Conservation (phyloP, 2,113 vertebrate genomes). For the Okapia johnstoni region DNA sequence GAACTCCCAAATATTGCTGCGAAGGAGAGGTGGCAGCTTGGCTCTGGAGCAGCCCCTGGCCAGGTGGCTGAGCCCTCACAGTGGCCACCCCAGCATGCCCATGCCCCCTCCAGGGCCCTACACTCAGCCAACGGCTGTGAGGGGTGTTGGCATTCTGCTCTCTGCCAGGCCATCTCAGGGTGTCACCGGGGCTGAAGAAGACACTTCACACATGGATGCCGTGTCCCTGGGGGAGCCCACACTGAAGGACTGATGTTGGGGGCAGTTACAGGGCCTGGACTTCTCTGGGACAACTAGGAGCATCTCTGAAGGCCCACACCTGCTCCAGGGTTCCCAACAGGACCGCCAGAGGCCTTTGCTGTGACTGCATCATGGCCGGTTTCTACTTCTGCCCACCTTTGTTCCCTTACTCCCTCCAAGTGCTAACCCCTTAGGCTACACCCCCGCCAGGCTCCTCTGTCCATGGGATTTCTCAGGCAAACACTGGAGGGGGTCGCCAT, state of each 20-base stretch:
- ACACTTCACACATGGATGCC: fast-evolving
- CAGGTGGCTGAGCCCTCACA: fast-evolving
- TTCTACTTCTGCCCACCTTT: neutral
- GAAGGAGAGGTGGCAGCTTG: neutral
- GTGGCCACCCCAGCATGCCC: fast-evolving
- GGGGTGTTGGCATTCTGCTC: neutral
- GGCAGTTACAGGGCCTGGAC: neutral
- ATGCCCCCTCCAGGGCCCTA: fast-evolving
- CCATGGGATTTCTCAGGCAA: neutral
- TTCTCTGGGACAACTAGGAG: neutral
- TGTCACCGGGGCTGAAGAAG: neutral
- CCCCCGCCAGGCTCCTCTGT: neutral
- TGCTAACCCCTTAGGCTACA: neutral
- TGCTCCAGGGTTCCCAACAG: neutral
- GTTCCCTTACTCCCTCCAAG: neutral
- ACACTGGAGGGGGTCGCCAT: neutral
- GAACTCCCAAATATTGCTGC: neutral
- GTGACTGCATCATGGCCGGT: fast-evolving
- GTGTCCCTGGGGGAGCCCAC: neutral
- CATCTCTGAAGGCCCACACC: neutral
- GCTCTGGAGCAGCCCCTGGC: too few relatives aligned
- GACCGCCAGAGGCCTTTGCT: fast-evolving
- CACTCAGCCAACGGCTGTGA: too few relatives aligned
- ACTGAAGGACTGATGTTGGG: neutral
- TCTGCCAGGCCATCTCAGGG: fast-evolving